Percentiles rank a stretch among this genome's conserved stretches.
These are phyloP conservation scores for Terrapene triunguis DNA, from an alignment of 2,113 vertebrate genomes.

Conservation along the genomic window DNA sequence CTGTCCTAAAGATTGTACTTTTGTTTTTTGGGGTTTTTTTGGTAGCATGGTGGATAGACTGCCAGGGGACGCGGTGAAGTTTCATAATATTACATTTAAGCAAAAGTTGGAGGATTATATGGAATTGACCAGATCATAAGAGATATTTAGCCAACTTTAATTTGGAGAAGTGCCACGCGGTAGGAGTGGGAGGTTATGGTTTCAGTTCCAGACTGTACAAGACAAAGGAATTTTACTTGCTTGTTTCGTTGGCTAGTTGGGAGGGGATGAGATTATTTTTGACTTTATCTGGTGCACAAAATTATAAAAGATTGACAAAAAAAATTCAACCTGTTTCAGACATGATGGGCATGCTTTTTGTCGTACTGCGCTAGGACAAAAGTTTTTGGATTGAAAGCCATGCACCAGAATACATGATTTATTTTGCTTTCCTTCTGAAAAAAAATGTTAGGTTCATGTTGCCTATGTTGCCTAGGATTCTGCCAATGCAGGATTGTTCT, in stretches of 20 bases:
- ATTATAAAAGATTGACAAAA: neutral
- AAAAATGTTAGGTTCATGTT: neutral
- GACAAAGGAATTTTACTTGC: neutral
- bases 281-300: neutral
- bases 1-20: neutral
- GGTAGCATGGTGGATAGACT: neutral
- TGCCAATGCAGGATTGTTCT: neutral
- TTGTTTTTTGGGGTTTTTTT: neutral
- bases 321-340: neutral
- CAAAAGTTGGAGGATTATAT: accelerated
- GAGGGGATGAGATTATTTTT: neutral
- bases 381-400: neutral
- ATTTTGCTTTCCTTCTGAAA: neutral
- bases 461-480: neutral
- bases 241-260: neutral
- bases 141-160: neutral
- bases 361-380: neutral
- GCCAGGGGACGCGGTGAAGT: accelerated
- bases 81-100: neutral
- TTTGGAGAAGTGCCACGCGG: neutral
- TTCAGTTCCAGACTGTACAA: neutral
- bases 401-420: neutral
- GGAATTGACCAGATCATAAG: neutral
- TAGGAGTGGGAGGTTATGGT: neutral
- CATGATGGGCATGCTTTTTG: neutral